Conservation (phyloP, 2,888 invertebrate genomes). For the Andrena chrysosceles region DNA sequence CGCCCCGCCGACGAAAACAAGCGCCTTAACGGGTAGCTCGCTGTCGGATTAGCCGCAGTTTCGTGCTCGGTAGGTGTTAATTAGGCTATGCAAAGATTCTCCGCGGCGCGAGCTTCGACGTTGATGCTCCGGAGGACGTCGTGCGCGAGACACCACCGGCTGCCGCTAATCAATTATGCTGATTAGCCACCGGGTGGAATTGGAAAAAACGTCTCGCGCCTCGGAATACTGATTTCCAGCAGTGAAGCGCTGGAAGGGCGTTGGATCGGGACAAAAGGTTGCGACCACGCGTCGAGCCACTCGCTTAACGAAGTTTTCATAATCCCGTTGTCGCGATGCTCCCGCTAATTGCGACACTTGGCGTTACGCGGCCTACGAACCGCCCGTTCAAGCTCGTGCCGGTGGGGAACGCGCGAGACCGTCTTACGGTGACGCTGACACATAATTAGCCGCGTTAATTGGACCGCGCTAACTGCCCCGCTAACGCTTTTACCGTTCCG, state of each 20-base stretch:
- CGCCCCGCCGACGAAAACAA: constrained; percentile 35
- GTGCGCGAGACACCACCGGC: constrained; percentile 2
- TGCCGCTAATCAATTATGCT: constrained; percentile 67
- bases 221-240: constrained; percentile 7
- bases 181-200: constrained; percentile 40
- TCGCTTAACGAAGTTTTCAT: constrained; percentile 33
- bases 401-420: constrained; percentile 9
- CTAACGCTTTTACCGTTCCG: constrained; percentile 33
- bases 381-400: constrained; percentile 9
- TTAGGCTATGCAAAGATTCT: constrained; percentile 65
- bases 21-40: constrained; percentile 47
- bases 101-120: constrained; percentile 12
- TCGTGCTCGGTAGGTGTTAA: constrained; percentile 64
- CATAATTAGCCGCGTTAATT: constrained; percentile 59
- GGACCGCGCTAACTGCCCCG: constrained; percentile 39
- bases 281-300: background rate
- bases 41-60: constrained; percentile 58
- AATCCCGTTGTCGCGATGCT: constrained; percentile 2
- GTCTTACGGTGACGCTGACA: constrained; percentile 32
- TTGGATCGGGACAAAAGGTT: background rate
- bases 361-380: constrained; percentile 12
- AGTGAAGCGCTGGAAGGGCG: background rate
- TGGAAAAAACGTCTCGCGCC: background rate
- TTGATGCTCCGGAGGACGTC: constrained; percentile 18
- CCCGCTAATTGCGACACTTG: constrained; percentile 45